Evolutionary conservation across 1,140 invertebrate genomes (phyloP).

Genomic region (Calliphora vicina): DNA sequence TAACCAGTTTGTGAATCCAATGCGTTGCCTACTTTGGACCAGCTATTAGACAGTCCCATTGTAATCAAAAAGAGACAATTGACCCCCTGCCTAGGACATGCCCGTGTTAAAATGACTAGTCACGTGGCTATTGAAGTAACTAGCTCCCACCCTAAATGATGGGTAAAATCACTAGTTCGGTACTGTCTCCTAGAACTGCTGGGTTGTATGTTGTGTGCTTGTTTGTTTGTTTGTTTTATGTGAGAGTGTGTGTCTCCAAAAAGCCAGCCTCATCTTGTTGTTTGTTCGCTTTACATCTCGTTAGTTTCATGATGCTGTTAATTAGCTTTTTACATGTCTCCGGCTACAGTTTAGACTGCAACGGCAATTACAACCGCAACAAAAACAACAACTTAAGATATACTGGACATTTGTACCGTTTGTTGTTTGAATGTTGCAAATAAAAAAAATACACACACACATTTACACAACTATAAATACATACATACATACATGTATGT

Average conservation of each 20-base stretch:
- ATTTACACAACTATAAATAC: no score
- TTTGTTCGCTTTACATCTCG: constrained; percentile 24
- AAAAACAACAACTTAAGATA: background rate
- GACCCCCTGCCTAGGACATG: no score
- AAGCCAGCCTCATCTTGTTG: background rate
- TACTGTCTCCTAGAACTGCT: background rate
- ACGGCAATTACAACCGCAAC: background rate
- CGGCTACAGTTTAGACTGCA: background rate
- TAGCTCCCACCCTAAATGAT: no score
- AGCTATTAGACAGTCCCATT: no score
- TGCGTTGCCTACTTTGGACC: no score
- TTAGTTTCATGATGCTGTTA: constrained; percentile 39
- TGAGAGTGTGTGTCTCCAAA: background rate
- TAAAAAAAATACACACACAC: background rate
- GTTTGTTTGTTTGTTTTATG: background rate
- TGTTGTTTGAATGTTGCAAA: constrained; percentile 6
- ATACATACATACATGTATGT: background rate
- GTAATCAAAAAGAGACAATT: no score
- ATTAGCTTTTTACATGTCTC: constrained; percentile 41
- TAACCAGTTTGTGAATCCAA: no score
- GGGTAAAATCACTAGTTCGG: no score
- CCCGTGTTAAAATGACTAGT: no score
- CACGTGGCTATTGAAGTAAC: no score
- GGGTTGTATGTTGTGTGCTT: background rate
- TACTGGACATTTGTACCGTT: constrained; percentile 31